Evolutionary conservation across 2,888 invertebrate genomes (phyloP), one percentile per base, ranked within the genome.

Genomic region (Apodemia duryi): DNA sequence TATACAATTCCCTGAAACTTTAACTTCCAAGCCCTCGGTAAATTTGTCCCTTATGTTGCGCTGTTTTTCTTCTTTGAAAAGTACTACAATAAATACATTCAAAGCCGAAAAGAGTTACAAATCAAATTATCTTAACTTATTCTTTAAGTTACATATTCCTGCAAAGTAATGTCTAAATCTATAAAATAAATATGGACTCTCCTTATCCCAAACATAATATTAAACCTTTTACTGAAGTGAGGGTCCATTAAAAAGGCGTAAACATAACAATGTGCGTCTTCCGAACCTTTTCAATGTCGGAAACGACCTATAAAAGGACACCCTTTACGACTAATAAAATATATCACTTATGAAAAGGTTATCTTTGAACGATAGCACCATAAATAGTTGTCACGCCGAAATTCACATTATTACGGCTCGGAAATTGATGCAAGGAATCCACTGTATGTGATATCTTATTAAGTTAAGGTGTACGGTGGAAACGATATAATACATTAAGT

Each of bases 271-370:
- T 54, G 54, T 54, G 54, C 54, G 11, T 54, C 54, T 54, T 54
- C 54, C 54, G 54, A 54, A 29, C 29, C 54, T 54, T 54, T 54
- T 54, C 54, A 54, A 54, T 54, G 29, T 11, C 3, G 54, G 54
- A 11, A 54, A 54, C 11, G 54, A 52, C 52, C 52, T 9, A 28
- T 11, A 10, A 32, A 54, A 54, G 54, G 54, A 54, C 54, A 54
- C 54, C 54, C 54, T 54, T 54, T 54, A 54, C 54, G 54, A 54
- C 54, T 29, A 54, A 54, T 54, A 54, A 54, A 54, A 54, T 29
- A 54, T 54, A 54, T 54, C 46, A 46, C 10, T 54, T 54, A 54
- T 29, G 54, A 54, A 54, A 54, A 54, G 10, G 32, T 54, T 54
- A 54, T 54, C 54, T 29, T 54, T 28, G 10, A 54, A 29, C 46